phyloP scores from a whole-genome alignment of 2,797 vertebrate species.

The Pangasius sanitwongsei region DNA sequence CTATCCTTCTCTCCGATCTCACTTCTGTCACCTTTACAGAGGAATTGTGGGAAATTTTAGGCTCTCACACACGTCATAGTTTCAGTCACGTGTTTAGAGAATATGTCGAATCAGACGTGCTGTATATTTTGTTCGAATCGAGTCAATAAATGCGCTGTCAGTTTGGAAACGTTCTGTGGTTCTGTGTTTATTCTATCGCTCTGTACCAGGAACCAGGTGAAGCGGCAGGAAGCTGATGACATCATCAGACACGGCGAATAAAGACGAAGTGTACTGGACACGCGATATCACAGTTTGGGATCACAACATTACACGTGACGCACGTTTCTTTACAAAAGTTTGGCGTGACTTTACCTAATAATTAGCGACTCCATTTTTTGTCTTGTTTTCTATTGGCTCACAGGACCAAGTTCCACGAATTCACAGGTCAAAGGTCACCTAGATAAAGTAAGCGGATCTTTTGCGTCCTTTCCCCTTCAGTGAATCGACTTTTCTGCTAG shows the following conservation, averaged over 20 bases:
- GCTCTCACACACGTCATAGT: background rate
- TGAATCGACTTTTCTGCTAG: too few species aligned
- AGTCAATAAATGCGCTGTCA: conserved; percentile 65
- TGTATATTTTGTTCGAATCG: conserved; percentile 56
- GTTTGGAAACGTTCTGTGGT: conserved; percentile 14
- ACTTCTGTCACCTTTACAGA: background rate
- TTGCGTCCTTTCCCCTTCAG: background rate
- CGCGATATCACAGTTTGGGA: background rate
- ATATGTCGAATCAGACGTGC: conserved; percentile 26
- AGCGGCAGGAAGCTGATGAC: background rate
- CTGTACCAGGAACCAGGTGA: background rate
- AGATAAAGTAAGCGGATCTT: background rate
- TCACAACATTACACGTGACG: background rate
- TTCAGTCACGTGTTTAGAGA: background rate
- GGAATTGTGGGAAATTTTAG: background rate
- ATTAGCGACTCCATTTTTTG: too few species aligned
- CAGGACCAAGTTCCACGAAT: background rate
- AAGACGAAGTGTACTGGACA: background rate
- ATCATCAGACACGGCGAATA: background rate
- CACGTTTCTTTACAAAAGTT: background rate
- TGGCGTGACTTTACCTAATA: background rate
- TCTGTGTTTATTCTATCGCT: background rate
- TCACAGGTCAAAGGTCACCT: background rate
- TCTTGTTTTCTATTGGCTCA: too few species aligned
- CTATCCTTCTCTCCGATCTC: background rate